These are phyloP conservation scores for Menidia beryllina DNA, from an alignment of 2,113 vertebrate genomes.

Conservation along the genomic window DNA sequence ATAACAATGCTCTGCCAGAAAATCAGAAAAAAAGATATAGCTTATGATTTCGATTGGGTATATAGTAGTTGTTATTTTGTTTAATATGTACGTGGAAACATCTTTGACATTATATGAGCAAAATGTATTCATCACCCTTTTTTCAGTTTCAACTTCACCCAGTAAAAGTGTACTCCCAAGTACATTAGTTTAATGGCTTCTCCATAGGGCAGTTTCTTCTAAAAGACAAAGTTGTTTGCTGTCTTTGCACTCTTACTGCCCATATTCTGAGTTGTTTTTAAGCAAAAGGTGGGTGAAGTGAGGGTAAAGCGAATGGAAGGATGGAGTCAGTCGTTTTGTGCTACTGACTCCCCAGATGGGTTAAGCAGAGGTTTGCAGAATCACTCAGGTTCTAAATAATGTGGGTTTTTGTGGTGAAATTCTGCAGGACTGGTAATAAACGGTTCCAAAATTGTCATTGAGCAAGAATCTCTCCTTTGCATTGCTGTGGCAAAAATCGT, in stretches of 20 bases:
- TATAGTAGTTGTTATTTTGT: background rate
- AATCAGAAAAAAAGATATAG: background rate
- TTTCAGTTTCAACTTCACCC: background rate
- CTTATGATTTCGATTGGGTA: background rate
- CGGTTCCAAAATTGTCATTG: slow-evolving; percentile 28
- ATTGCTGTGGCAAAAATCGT: slow-evolving; percentile 16
- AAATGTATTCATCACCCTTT: background rate
- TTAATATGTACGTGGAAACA: background rate
- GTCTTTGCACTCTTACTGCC: slow-evolving; percentile 13
- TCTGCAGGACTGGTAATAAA: slow-evolving; percentile 48
- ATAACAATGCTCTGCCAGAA: background rate
- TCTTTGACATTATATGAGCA: background rate
- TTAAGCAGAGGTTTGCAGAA: slow-evolving; percentile 49
- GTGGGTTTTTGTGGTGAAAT: slow-evolving; percentile 33
- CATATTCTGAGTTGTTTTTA: slow-evolving; percentile 18
- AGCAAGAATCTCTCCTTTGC: slow-evolving; percentile 33
- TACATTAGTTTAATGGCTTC: slow-evolving; percentile 40
- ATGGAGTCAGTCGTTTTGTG: slow-evolving; percentile 3
- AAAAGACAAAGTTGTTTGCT: slow-evolving; percentile 25
- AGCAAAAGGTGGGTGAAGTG: background rate
- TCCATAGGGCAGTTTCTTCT: slow-evolving; percentile 33
- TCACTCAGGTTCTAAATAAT: slow-evolving; percentile 39
- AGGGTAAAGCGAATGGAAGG: slow-evolving; percentile 29
- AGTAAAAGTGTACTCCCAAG: too few species aligned
- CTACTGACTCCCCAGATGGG: slow-evolving; percentile 46